Percentiles rank a stretch among this genome's conserved stretches.
Evolutionary conservation across 2,888 invertebrate genomes (phyloP).

Genomic region (Drosophila putrida): DNA sequence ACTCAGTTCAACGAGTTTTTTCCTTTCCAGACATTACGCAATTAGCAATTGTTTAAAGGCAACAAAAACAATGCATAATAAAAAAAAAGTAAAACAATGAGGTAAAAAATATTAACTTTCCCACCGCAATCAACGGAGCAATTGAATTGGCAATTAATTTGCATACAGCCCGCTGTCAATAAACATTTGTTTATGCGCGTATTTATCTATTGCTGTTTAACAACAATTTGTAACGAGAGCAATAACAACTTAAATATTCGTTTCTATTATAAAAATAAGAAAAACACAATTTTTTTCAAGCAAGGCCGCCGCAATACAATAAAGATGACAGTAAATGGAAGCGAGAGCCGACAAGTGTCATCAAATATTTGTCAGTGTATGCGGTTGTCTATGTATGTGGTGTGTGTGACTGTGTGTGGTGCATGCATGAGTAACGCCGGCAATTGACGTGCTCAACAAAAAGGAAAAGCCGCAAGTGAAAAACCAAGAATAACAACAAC

Average conservation of each 20-base stretch:
- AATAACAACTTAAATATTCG: constrained; percentile 27
- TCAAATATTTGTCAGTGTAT: constrained; percentile 75
- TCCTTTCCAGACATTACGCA: constrained; percentile 52
- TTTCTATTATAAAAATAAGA: constrained; percentile 31
- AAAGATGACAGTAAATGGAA: constrained; percentile 66
- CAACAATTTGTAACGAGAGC: constrained; percentile 52
- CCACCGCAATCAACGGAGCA: constrained; percentile 73
- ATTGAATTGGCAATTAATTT: constrained; percentile 77
- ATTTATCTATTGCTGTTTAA: constrained; percentile 61
- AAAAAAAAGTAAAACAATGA: constrained; percentile 24
- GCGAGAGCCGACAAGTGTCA: constrained; percentile 77
- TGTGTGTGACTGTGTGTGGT: constrained; percentile 55
- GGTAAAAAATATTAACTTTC: constrained; percentile 53
- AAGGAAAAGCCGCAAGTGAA: constrained; percentile 77
- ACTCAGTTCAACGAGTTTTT: constrained; percentile 30
- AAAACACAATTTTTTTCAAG: constrained; percentile 35
- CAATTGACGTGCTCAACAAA: constrained; percentile 71
- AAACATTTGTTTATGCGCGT: constrained; percentile 64
- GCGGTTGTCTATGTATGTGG: constrained; percentile 25
- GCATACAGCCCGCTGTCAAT: constrained; percentile 66
- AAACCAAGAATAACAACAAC: constrained; percentile 63
- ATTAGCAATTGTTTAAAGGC: constrained; percentile 51
- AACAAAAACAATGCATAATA: constrained; percentile 18
- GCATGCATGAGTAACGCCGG: constrained; percentile 77
- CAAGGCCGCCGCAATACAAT: constrained; percentile 40